Percentiles rank a stretch among this genome's conserved stretches.
Conservation (phyloP, 2,797 vertebrate genomes). For the Pachyuromys duprasi region DNA sequence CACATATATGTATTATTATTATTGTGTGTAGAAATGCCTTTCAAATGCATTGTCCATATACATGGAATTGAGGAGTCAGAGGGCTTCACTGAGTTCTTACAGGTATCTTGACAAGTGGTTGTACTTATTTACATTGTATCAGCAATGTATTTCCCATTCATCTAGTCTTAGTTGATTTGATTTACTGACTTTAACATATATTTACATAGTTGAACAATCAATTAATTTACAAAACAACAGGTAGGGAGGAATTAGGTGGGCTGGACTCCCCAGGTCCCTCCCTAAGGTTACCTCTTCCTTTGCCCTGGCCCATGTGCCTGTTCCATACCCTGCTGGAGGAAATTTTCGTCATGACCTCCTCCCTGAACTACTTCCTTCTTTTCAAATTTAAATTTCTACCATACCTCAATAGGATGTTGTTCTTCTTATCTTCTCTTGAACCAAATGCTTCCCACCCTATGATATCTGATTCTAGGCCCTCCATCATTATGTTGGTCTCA, state of each 20-base stretch:
- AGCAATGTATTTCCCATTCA: background rate
- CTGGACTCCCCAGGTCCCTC: background rate
- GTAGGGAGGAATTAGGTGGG: background rate
- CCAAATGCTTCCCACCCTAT: background rate
- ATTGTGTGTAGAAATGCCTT: background rate
- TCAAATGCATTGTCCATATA: background rate
- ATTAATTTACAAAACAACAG: background rate
- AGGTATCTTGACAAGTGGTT: background rate
- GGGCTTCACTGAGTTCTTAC: background rate
- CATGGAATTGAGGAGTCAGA: background rate
- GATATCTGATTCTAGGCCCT: background rate
- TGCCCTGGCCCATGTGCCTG: background rate
- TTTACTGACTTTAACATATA: background rate
- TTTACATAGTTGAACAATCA: background rate
- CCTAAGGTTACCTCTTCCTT: background rate
- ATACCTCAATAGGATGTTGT: background rate
- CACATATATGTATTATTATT: background rate
- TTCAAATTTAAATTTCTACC: background rate
- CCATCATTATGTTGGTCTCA: background rate
- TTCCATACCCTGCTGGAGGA: background rate
- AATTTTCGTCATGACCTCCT: background rate
- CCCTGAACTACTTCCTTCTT: background rate
- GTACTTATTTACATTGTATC: background rate
- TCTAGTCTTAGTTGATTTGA: slow-evolving; percentile 30
- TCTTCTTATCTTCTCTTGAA: background rate